Percentiles rank a stretch among this genome's conserved stretches.
phyloP scores from a whole-genome alignment of 2,113 vertebrate genomes.

The Aix galericulata region DNA sequence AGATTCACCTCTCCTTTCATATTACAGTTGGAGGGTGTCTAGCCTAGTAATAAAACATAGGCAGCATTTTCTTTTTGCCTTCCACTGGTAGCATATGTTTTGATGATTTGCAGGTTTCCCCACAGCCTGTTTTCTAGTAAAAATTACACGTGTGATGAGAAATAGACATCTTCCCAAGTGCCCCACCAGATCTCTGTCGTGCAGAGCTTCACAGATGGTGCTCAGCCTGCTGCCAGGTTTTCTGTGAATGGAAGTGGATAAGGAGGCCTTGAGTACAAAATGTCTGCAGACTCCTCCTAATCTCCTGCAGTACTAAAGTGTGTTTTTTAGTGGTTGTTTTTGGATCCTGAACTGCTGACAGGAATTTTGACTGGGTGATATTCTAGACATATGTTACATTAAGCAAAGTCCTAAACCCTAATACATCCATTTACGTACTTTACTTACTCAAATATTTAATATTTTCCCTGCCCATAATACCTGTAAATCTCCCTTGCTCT shows the following conservation, averaged over 20 bases:
- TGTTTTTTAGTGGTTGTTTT: background rate
- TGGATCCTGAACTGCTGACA: background rate
- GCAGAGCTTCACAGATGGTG: conserved; percentile 41
- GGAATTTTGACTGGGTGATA: conserved; percentile 35
- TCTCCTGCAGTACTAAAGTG: background rate
- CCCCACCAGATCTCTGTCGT: background rate
- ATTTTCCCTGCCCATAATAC: conserved; percentile 56
- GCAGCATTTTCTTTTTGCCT: background rate
- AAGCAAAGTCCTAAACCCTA: conserved; percentile 31
- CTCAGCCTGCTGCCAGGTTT: conserved; percentile 33
- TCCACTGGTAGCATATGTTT: conserved; percentile 12
- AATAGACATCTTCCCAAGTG: conserved; percentile 18
- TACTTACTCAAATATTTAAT: conserved; percentile 49
- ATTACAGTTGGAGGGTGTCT: background rate
- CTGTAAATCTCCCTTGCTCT: conserved; percentile 49
- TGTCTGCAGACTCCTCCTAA: background rate
- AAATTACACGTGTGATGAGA: background rate
- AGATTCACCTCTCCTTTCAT: background rate
- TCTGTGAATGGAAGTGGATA: background rate
- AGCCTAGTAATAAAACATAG: background rate
- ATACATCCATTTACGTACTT: background rate
- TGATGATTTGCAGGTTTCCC: background rate
- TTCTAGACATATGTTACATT: conserved; percentile 55
- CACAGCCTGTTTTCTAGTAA: conserved; percentile 25
- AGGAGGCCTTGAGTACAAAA: background rate